These are phyloP conservation scores for Bostrychus sinensis DNA, from an alignment of 2,113 vertebrate genomes.

Conservation along the genomic window DNA sequence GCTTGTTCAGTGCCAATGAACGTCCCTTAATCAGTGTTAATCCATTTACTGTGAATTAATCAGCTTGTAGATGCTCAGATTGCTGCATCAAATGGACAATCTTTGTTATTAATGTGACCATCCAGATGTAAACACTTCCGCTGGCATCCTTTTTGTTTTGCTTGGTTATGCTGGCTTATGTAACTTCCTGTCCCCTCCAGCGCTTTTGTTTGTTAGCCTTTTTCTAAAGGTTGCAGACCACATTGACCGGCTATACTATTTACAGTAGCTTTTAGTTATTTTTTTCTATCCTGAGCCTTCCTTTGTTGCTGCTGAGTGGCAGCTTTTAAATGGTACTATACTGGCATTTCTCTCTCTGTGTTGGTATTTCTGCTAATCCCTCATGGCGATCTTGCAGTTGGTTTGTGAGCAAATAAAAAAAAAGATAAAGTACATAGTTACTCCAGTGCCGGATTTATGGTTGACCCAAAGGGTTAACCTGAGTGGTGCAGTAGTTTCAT, in stretches of 20 bases:
- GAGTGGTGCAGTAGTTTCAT: neutral
- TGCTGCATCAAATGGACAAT: slow-evolving; percentile 16
- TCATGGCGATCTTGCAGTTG: neutral
- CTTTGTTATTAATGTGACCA: slow-evolving; percentile 14
- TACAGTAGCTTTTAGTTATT: slow-evolving; percentile 21
- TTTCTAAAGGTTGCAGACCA: slow-evolving; percentile 5
- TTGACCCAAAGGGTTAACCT: neutral
- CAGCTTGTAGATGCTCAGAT: slow-evolving; percentile 24
- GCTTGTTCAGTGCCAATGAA: slow-evolving; percentile 3
- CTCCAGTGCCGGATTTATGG: neutral
- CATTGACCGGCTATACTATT: neutral
- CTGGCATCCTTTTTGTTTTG: neutral
- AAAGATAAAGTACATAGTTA: neutral
- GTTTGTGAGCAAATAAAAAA: slow-evolving; percentile 10
- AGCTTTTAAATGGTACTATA: slow-evolving; percentile 12
- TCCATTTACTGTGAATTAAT: slow-evolving; percentile 28
- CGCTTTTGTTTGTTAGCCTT: neutral
- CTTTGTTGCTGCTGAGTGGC: neutral
- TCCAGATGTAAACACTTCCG: neutral
- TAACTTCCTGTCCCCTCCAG: neutral
- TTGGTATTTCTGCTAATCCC: slow-evolving; percentile 10
- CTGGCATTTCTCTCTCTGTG: slow-evolving; percentile 19
- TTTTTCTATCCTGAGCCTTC: neutral
- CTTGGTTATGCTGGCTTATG: neutral
- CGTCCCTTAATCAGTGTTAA: slow-evolving; percentile 40